phyloP scores from a whole-genome alignment of 1,140 invertebrate genomes.

The Rhopalosiphum padi region DNA sequence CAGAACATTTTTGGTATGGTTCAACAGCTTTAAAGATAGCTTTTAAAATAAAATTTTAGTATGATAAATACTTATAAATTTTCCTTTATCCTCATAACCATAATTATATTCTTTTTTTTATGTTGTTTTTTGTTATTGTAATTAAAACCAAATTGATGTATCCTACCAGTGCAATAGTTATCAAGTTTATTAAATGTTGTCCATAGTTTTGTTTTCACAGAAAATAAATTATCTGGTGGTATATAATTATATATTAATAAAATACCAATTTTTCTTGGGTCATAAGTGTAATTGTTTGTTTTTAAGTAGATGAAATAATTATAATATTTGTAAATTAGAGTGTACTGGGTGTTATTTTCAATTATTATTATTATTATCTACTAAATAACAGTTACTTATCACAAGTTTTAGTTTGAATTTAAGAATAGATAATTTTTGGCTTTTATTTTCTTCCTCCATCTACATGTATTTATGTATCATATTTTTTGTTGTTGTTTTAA shows the following conservation, averaged over 20 bases:
- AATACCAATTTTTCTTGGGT: constrained; percentile 39
- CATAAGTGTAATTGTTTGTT: constrained; percentile 48
- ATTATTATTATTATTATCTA: neutral
- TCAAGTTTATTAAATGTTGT: neutral
- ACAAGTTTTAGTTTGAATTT: neutral
- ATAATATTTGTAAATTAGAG: constrained; percentile 2
- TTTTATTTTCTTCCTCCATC: neutral
- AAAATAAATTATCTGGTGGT: neutral
- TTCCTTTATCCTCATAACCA: neutral
- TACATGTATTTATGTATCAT: neutral
- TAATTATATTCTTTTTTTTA: constrained; percentile 3
- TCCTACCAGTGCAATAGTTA: constrained; percentile 44
- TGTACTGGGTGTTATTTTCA: constrained; percentile 22
- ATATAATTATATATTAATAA: neutral
- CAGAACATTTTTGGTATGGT: neutral
- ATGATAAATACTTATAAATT: neutral
- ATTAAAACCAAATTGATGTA: constrained; percentile 9
- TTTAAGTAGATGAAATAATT: constrained; percentile 36
- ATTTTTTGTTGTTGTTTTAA: neutral
- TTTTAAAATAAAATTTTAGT: constrained; percentile 13
- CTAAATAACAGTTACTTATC: no score
- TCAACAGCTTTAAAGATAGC: neutral
- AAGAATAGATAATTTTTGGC: neutral
- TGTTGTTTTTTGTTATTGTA: constrained; percentile 34
- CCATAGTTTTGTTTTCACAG: constrained; percentile 14